Evolutionary conservation across 2,888 invertebrate species (phyloP).

Genomic region (Cryptus armator): DNA sequence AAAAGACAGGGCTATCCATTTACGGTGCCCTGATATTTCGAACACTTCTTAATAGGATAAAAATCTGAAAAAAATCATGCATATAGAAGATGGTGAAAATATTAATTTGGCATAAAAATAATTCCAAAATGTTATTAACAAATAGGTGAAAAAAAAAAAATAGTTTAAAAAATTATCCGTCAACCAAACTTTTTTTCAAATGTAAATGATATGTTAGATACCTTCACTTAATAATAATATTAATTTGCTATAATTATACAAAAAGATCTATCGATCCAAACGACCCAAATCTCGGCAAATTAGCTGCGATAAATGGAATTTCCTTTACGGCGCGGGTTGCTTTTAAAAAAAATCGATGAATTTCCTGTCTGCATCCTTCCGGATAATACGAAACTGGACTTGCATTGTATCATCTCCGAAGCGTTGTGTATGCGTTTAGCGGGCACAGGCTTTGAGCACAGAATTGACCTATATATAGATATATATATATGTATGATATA

Average conservation of each 20-base stretch:
- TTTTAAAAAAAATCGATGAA: conserved; percentile 20
- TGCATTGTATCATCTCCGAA: conserved; percentile 19
- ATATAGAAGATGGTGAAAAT: too few species aligned
- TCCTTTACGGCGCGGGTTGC: background rate
- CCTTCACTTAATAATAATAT: too few species aligned
- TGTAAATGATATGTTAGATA: too few species aligned
- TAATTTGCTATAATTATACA: background rate
- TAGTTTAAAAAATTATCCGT: too few species aligned
- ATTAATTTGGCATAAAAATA: too few species aligned
- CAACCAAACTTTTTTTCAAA: too few species aligned
- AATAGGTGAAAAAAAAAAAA: too few species aligned
- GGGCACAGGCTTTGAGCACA: background rate
- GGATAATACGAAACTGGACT: conserved; percentile 7
- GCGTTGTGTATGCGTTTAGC: background rate
- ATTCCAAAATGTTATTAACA: too few species aligned
- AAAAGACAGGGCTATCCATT: background rate
- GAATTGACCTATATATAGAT: background rate
- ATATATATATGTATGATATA: background rate
- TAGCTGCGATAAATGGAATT: background rate
- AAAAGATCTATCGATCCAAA: background rate
- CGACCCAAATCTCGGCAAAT: background rate
- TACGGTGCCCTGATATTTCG: too few species aligned
- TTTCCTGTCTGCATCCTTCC: conserved; percentile 35
- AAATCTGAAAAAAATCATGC: too few species aligned
- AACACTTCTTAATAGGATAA: too few species aligned